These are phyloP conservation scores for Brachionus manjavacas DNA, from an alignment of 1,140 invertebrate genomes.

Conservation along the genomic window DNA sequence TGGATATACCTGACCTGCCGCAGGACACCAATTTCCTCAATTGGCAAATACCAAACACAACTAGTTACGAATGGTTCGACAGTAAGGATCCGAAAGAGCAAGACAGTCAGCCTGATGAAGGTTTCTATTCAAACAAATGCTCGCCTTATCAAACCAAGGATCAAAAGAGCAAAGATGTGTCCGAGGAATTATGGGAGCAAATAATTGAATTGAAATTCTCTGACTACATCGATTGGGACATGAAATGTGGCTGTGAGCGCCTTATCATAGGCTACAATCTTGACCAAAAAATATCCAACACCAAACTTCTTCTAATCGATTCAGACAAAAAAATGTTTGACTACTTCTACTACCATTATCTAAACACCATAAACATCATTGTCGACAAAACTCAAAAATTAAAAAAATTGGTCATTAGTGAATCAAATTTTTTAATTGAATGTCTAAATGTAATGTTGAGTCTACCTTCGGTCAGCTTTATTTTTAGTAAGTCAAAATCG, in stretches of 20 bases:
- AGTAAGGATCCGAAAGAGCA: neutral
- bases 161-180: neutral
- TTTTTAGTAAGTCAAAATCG: neutral
- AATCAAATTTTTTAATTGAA: neutral
- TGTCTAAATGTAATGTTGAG: constrained; percentile 5
- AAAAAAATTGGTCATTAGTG: neutral
- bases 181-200: constrained; percentile 6
- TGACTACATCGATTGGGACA: constrained; percentile 26
- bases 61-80: neutral
- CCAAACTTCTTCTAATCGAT: constrained; percentile 19
- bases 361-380: constrained; percentile 12
- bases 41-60: constrained; percentile 30
- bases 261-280: constrained; percentile 9
- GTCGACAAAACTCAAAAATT: neutral
- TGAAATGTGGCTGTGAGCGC: neutral
- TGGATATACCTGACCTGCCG: constrained; percentile 35
- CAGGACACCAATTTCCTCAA: neutral
- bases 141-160: neutral
- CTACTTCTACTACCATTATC: constrained; percentile 32
- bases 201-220: neutral
- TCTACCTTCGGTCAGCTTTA: constrained; percentile 14
- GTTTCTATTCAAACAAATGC: neutral
- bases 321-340: neutral
- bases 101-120: constrained; percentile 18
- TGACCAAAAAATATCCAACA: neutral